A percentile compares a stretch with the other conserved stretches of the same genome.
phyloP scores from a whole-genome alignment of 2,888 invertebrate genomes.

The Nematopogon swammerdamellus region DNA sequence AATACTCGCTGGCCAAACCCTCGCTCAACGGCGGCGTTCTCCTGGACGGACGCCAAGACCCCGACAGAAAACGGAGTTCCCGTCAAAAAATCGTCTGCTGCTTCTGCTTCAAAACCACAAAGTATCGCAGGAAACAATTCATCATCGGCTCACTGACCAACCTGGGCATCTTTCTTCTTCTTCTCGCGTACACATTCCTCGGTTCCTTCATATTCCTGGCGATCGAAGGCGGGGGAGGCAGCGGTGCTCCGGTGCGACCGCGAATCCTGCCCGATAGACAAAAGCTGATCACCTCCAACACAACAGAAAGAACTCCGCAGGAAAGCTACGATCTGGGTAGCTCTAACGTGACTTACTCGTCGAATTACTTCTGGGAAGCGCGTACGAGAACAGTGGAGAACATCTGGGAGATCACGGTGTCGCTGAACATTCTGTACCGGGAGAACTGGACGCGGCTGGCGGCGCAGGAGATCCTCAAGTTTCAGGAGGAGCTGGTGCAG shows the following conservation, averaged over 20 bases:
- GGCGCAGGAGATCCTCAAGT: conserved; percentile 72
- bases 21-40: conserved; percentile 49
- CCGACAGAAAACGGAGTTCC: conserved; percentile 46
- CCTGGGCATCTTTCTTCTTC: conserved; percentile 75
- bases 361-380: conserved; percentile 50
- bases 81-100: conserved; percentile 53
- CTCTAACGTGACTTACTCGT: conserved; percentile 31
- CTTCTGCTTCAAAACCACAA: conserved; percentile 55
- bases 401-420: conserved; percentile 89
- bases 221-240: conserved; percentile 70
- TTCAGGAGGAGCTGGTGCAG: conserved; percentile 80
- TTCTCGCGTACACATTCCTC: conserved; percentile 74
- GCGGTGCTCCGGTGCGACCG: conserved; percentile 50
- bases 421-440: conserved; percentile 82
- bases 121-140: conserved; percentile 57
- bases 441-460: conserved; percentile 88
- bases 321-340: conserved; percentile 37
- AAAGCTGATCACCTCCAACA: conserved; percentile 38
- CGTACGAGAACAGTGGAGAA: conserved; percentile 70
- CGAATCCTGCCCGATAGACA: conserved; percentile 49
- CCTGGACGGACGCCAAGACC: conserved; percentile 54
- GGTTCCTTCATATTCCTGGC: conserved; percentile 82
- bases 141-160: conserved; percentile 76
- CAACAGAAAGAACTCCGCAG: conserved; percentile 31
- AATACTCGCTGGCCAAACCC: conserved; percentile 48